Evolutionary conservation across 2,888 invertebrate species (phyloP), one percentile per base, ranked within the genome.

Genomic region (Synergus umbraculus): DNA sequence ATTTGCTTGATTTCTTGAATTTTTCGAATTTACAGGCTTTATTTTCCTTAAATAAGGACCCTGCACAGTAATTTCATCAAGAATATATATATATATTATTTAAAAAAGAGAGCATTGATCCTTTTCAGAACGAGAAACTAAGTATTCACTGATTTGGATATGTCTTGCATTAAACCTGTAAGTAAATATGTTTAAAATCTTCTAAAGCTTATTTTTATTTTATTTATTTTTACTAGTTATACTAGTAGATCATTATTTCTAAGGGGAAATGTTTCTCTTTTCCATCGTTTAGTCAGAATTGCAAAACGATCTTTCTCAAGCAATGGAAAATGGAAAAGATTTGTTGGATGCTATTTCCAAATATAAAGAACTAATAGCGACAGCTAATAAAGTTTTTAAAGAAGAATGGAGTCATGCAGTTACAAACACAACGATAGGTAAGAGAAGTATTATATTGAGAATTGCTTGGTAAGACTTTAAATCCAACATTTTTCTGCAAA

Each of bases 391-490:
- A 66, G 54, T 73, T n/a, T 86, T 86, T 79, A 83, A 84, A 5
- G 10, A 69, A 41, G 64, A 54, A 9, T 86, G 86, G 86, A 84
- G 83, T 63, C 86, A 86, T 80, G 63, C 81, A 12, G 79, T 85
- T 44, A 86, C 82, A 9, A 82, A 69, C 82, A 84, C 84, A 83
- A 83, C 79, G 63, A 69, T 85, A 77, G 86, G 86, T 83, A 82
- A 65, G 54, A 69, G 43, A 76, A 13, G 18, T 29, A 49, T 54
- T 54, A 29, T 29, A 54, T 0, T 37, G 5, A 37, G 5, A 37
- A 37, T 37, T 37, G 0, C 37, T 37, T 37, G 37, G 5, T 37
- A 37, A 37, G 37, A 37, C 5, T 37, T 37, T 37, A 0, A 4
- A 37, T 37, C 5, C 5, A 37, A 37, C 4, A 37, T 37, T 5